Base-by-base conservation (phyloP, 2,888 invertebrate species). In the Norana najaformis region DNA sequence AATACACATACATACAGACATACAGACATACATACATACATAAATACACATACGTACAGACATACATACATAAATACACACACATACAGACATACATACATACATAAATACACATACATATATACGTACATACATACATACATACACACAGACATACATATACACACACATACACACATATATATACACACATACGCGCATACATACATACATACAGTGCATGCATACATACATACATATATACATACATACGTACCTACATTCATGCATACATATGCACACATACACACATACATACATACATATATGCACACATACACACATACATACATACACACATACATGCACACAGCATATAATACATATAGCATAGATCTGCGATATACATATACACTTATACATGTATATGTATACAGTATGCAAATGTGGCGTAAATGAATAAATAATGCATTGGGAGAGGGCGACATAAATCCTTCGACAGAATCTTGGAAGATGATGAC, bases 371-470 rank as follows among this genome's bases (percentile, higher is more conserved):
- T n/a, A n/a, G n/a, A n/a, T n/a, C n/a, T n/a, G n/a, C n/a, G n/a
- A 8, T 5, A 1, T 16, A 8, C 30, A 53, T 13, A 53, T 18
- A 30, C 30, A 69, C n/a, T n/a, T 1, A 16, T 69, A 13, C 16
- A 69, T 69, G n/a, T n/a, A 69, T 69, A 69, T 69, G 69, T 69
- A 69, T n/a, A 69, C n/a, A n/a, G n/a, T n/a, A n/a, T n/a, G n/a
- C n/a, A n/a, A n/a, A n/a, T n/a, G n/a, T 69, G 69, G n/a, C 20
- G 23, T 23, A 16, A 13, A 16, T 69, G 16, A 1, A 69, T 69
- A n/a, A 69, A 69, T 69, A 69, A 69, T 69, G 69, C n/a, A 69
- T 69, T 69, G n/a, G 69, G n/a, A n/a, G 69, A 69, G n/a, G 30
- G 16, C 16, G 30, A 69, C n/a, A 69, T 69, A n/a, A 69, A 69